phyloP scores from a whole-genome alignment of 2,888 invertebrate species.

The Gerris lacustris region DNA sequence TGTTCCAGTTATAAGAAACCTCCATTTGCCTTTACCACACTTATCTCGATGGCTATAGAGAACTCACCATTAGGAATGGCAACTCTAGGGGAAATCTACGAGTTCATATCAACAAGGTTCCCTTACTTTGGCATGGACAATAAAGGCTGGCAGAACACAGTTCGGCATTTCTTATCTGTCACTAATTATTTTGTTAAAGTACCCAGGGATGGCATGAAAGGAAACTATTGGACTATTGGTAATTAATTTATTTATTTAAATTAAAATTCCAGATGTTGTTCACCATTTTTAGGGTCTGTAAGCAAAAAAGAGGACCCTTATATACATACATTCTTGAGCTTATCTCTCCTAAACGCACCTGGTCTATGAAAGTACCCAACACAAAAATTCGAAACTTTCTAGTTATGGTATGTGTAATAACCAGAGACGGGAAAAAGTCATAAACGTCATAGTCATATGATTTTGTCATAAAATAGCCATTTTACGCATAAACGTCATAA shows the following conservation, averaged over 20 bases:
- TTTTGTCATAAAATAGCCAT: too few relatives aligned
- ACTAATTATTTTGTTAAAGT: slow-evolving; percentile 3
- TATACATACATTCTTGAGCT: too few relatives aligned
- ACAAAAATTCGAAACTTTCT: too few relatives aligned
- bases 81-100: background rate
- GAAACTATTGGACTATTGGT: slow-evolving; percentile 5
- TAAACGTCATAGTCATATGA: too few relatives aligned
- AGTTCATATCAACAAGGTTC: background rate
- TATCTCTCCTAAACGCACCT: too few relatives aligned
- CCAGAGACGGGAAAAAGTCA: too few relatives aligned
- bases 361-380: too few relatives aligned
- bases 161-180: background rate
- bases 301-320: too few relatives aligned
- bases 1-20: background rate
- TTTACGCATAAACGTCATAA: too few relatives aligned
- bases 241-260: background rate
- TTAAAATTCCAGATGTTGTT: too few relatives aligned
- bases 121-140: background rate
- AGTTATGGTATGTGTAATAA: too few relatives aligned
- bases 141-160: background rate
- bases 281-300: too few relatives aligned
- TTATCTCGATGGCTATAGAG: background rate
- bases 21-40: background rate
- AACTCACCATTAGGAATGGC: background rate
- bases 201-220: background rate